These are phyloP conservation scores for Acholoe squamosa DNA, from an alignment of 2,888 invertebrate species.

Conservation along the genomic window DNA sequence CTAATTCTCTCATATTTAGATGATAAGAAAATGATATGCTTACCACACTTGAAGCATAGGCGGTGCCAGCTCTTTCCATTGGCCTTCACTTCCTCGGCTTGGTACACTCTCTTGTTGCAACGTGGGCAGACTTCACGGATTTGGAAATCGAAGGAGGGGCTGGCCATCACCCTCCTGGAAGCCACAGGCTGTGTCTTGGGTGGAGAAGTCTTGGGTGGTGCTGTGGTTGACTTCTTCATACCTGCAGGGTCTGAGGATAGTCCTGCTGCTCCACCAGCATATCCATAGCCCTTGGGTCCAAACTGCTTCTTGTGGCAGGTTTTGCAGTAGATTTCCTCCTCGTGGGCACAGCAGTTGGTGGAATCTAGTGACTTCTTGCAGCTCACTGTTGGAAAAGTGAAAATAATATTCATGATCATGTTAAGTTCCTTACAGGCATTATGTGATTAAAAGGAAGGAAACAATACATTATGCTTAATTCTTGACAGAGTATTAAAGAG, in stretches of 20 bases:
- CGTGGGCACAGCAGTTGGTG: constrained; percentile 91
- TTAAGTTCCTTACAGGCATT: no score
- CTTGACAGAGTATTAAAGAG: no score
- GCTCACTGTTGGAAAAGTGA: constrained; percentile 68
- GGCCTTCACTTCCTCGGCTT: constrained; percentile 85
- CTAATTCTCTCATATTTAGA: no score
- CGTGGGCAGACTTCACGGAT: constrained; percentile 90
- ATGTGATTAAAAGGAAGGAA: no score
- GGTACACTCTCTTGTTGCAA: constrained; percentile 87
- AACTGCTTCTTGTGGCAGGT: constrained; percentile 94
- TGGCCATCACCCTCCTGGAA: neutral
- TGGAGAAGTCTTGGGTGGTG: neutral
- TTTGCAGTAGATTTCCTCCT: constrained; percentile 94
- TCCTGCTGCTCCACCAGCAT: constrained; percentile 82
- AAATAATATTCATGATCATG: no score
- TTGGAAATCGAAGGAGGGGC: neutral
- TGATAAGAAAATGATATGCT: no score
- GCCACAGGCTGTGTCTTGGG: neutral
- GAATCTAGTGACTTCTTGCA: constrained; percentile 83
- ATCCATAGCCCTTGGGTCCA: constrained; percentile 91
- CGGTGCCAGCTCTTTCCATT: constrained; percentile 85
- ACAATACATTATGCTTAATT: no score
- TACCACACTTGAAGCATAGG: constrained; percentile 85
- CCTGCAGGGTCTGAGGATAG: constrained; percentile 68
- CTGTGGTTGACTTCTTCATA: neutral